Conservation (phyloP, 2,113 vertebrate species). For the Lophochroa leadbeateri region DNA sequence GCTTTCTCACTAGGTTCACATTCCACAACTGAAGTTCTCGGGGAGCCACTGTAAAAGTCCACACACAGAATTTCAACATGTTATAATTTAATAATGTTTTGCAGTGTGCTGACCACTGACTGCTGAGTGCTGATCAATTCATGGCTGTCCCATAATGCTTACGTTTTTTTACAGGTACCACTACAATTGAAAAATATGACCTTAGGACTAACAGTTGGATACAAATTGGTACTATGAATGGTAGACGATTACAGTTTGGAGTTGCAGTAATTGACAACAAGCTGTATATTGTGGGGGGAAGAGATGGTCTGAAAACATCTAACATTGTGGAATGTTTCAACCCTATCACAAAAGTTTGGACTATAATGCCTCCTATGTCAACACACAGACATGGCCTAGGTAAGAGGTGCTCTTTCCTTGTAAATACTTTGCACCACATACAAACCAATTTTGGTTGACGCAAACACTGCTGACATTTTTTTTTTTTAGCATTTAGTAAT, state of each 20-base stretch:
- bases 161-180: conserved; percentile 80
- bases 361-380: conserved; percentile 96
- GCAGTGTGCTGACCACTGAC: neutral
- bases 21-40: neutral
- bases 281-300: conserved; percentile 92
- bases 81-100: neutral
- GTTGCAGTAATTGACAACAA: conserved; percentile 97
- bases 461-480: neutral
- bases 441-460: too few relatives aligned
- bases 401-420: conserved; percentile 54
- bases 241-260: conserved; percentile 91
- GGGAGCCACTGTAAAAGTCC: neutral
- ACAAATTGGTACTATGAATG: conserved; percentile 90
- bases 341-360: conserved; percentile 89
- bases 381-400: conserved; percentile 95
- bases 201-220: conserved; percentile 93
- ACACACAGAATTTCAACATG: neutral
- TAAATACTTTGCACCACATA: neutral
- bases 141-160: neutral
- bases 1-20: neutral
- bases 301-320: conserved; percentile 94
- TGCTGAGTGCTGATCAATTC: neutral
- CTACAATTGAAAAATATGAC: conserved; percentile 95
- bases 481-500: neutral
- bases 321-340: conserved; percentile 98